Evolutionary conservation across 2,888 invertebrate genomes (phyloP).

Genomic region (Eupithecia dodoneata): DNA sequence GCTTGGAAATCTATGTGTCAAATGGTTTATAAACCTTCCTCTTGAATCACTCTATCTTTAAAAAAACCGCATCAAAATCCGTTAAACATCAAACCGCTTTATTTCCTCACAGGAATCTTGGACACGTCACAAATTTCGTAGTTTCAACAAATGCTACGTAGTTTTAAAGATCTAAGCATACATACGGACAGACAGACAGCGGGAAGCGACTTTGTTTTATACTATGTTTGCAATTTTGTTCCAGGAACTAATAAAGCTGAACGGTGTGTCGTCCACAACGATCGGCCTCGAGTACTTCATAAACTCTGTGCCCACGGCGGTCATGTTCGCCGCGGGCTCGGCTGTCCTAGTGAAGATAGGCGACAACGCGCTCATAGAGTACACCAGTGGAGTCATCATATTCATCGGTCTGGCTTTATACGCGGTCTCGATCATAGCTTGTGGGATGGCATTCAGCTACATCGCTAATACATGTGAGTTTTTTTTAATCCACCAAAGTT

Average conservation of each 20-base stretch:
- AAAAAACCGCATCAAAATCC: too few relatives aligned
- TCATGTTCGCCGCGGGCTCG: neutral
- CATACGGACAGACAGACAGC: too few relatives aligned
- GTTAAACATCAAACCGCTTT: too few relatives aligned
- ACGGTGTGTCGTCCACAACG: neutral
- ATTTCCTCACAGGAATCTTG: too few relatives aligned
- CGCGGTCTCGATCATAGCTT: conserved; percentile 10
- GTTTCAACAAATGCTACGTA: too few relatives aligned
- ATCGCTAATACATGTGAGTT: conserved; percentile 6
- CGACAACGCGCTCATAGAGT: conserved; percentile 6
- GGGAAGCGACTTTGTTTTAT: too few relatives aligned
- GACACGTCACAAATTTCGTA: too few relatives aligned
- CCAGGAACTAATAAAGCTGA: conserved; percentile 6
- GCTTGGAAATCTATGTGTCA: too few relatives aligned
- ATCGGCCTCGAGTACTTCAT: conserved; percentile 6
- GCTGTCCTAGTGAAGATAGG: neutral
- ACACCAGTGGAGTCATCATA: neutral
- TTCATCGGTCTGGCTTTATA: conserved; percentile 1
- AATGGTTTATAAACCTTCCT: too few relatives aligned
- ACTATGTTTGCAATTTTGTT: neutral
- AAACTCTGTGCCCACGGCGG: neutral
- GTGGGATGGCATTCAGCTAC: conserved; percentile 27
- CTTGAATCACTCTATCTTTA: too few relatives aligned
- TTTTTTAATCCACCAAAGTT: too few relatives aligned
- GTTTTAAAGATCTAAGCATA: too few relatives aligned